A percentile compares a stretch with the other conserved stretches of the same genome.
Conservation (phyloP, 2,113 vertebrate genomes). For the Spea bombifrons region DNA sequence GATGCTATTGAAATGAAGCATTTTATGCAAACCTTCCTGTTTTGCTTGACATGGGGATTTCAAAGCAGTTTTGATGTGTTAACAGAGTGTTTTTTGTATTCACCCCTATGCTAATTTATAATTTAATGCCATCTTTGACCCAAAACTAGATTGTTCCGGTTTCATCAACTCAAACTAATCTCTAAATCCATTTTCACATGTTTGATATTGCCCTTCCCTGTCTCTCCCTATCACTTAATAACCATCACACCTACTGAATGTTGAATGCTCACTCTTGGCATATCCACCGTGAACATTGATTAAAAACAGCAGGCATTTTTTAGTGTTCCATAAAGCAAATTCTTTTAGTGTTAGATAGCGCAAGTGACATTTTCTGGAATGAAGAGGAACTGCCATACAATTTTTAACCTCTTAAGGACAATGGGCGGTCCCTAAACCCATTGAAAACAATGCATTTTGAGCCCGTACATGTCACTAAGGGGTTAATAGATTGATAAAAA, state of each 20-base stretch:
- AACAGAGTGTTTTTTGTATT: neutral
- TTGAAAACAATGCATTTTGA: too few species aligned
- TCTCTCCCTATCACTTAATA: conserved; percentile 21
- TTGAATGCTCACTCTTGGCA: conserved; percentile 23
- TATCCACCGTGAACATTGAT: conserved; percentile 12
- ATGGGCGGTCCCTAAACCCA: too few species aligned
- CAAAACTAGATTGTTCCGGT: neutral
- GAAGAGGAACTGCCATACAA: neutral
- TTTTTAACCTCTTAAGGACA: neutral
- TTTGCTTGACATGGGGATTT: too few species aligned
- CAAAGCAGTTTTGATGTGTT: neutral
- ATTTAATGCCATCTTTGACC: neutral
- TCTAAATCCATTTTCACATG: conserved; percentile 7
- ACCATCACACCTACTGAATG: conserved; percentile 11
- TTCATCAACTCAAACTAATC: neutral
- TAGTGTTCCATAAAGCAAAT: conserved; percentile 21
- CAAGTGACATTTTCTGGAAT: neutral
- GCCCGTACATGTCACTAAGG: too few species aligned
- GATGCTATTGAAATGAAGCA: too few species aligned
- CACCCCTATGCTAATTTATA: neutral
- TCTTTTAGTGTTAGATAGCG: neutral
- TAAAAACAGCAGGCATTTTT: conserved; percentile 33
- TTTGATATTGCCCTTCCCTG: conserved; percentile 11
- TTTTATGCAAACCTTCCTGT: too few species aligned
- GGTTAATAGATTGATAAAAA: too few species aligned